Evolutionary conservation across 2,797 vertebrate genomes (phyloP).

Genomic region (Lerista edwardsae): DNA sequence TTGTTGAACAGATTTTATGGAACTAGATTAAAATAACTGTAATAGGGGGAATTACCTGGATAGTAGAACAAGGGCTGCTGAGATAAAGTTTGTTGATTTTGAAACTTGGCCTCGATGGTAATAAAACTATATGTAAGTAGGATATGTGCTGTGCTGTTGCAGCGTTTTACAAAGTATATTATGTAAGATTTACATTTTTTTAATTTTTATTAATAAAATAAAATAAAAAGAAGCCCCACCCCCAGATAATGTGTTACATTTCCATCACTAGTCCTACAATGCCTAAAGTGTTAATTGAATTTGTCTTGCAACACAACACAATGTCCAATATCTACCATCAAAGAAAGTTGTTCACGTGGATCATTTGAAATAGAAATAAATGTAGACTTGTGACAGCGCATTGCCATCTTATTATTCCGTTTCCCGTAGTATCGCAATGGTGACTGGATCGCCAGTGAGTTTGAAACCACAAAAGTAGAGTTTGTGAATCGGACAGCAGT

Average conservation of each 20-base stretch:
- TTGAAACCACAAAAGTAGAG: slow-evolving; percentile 77
- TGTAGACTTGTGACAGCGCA: not conserved
- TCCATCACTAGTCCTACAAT: not conserved
- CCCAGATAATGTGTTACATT: not conserved
- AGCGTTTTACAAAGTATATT: no score
- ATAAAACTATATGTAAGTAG: no score
- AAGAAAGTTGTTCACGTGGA: slow-evolving; percentile 19
- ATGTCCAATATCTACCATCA: not conserved
- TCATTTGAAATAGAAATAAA: slow-evolving; percentile 28
- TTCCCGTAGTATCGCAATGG: slow-evolving; percentile 73
- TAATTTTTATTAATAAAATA: no score
- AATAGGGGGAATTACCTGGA: no score
- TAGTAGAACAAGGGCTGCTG: no score
- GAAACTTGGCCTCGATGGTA: no score
- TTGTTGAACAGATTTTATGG: no score
- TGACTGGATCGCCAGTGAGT: slow-evolving; percentile 77
- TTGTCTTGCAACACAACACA: not conserved
- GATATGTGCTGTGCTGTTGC: no score
- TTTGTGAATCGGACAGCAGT: slow-evolving; percentile 83
- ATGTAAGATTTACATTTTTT: no score
- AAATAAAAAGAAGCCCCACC: no score
- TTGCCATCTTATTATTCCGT: slow-evolving; percentile 40
- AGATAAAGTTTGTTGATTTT: no score
- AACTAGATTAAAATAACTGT: no score
- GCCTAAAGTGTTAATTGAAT: not conserved